Percentiles rank a stretch among this genome's conserved stretches.
Evolutionary conservation across 2,797 vertebrate species (phyloP).

Genomic region (Lophius americanus): DNA sequence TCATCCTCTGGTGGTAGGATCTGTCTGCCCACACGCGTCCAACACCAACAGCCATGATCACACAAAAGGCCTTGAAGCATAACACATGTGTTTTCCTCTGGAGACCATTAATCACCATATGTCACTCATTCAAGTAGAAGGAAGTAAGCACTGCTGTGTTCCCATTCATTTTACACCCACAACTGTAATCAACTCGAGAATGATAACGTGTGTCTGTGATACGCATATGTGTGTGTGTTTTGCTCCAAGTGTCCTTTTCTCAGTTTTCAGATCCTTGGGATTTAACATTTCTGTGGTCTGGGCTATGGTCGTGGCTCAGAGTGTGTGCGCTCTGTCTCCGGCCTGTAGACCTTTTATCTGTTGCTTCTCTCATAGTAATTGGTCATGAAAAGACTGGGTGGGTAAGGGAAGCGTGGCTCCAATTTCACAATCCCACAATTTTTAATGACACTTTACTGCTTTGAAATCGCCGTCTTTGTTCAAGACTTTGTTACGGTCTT

Average conservation of each 20-base stretch:
- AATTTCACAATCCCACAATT: constrained; percentile 30
- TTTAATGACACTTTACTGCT: constrained; percentile 23
- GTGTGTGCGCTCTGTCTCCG: constrained; percentile 3
- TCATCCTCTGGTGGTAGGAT: constrained; percentile 24
- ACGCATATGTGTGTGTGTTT: constrained; percentile 21
- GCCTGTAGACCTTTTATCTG: constrained; percentile 36
- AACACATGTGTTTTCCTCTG: constrained; percentile 18
- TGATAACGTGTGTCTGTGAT: constrained; percentile 12
- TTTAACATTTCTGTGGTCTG: constrained; percentile 45
- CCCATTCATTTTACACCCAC: constrained; percentile 54
- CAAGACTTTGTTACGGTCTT: constrained; percentile 5
- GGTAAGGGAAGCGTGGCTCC: constrained; percentile 21
- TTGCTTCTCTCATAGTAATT: constrained; percentile 29
- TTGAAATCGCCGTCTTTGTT: constrained; percentile 31
- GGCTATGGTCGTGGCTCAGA: neutral
- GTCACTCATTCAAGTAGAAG: constrained; percentile 32
- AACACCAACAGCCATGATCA: constrained; percentile 18
- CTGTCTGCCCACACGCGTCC: constrained; percentile 24
- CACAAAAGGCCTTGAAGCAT: constrained; percentile 20
- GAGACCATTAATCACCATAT: constrained; percentile 21
- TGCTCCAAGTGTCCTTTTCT: constrained; percentile 23
- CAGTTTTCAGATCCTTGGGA: constrained; percentile 26
- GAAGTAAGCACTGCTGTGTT: constrained; percentile 28
- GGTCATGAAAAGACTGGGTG: constrained; percentile 13
- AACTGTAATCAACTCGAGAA: constrained; percentile 42